A percentile compares a stretch with the other conserved stretches of the same genome.
phyloP scores from a whole-genome alignment of 2,888 invertebrate genomes.

The Druceiella hillmani region DNA sequence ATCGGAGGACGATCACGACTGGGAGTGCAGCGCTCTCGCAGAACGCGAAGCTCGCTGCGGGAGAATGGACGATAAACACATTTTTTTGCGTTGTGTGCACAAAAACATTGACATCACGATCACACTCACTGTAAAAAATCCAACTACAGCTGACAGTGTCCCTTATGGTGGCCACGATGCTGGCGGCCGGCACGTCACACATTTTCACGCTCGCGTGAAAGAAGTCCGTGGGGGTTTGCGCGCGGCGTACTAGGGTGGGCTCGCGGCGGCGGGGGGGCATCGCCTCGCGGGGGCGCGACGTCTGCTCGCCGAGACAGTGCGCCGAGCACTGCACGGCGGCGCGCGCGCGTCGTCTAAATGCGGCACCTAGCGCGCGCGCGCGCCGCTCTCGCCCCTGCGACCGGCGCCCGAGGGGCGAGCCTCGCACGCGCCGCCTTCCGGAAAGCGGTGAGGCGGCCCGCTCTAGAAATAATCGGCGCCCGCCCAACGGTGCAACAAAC shows the following conservation, averaged over 20 bases:
- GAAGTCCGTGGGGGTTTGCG: slow-evolving; percentile 27
- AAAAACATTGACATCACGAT: neutral
- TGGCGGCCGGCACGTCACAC: slow-evolving; percentile 55
- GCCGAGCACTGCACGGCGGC: slow-evolving; percentile 36
- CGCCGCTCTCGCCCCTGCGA: slow-evolving; percentile 10
- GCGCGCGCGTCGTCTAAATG: neutral
- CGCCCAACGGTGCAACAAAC: slow-evolving; percentile 49
- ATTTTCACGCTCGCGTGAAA: slow-evolving; percentile 34
- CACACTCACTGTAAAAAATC: slow-evolving; percentile 69
- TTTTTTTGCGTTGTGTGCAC: neutral
- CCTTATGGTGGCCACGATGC: slow-evolving; percentile 56
- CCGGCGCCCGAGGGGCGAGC: slow-evolving; percentile 25
- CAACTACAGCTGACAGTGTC: slow-evolving; percentile 68
- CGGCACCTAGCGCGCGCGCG: slow-evolving; percentile 8
- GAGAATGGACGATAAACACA: no score
- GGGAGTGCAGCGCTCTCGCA: no score
- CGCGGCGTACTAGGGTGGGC: slow-evolving; percentile 33
- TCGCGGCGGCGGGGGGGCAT: slow-evolving; percentile 47
- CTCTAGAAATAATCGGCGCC: slow-evolving; percentile 31
- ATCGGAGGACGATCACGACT: no score
- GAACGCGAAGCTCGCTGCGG: no score
- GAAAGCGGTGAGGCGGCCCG: slow-evolving; percentile 26
- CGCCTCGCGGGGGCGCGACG: slow-evolving; percentile 28
- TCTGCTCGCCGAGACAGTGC: slow-evolving; percentile 38
- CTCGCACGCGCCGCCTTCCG: slow-evolving; percentile 25